Percentiles rank a stretch among this genome's conserved stretches.
These are phyloP conservation scores for Thaleichthys pacificus DNA, from an alignment of 2,797 vertebrate genomes.

Conservation along the genomic window DNA sequence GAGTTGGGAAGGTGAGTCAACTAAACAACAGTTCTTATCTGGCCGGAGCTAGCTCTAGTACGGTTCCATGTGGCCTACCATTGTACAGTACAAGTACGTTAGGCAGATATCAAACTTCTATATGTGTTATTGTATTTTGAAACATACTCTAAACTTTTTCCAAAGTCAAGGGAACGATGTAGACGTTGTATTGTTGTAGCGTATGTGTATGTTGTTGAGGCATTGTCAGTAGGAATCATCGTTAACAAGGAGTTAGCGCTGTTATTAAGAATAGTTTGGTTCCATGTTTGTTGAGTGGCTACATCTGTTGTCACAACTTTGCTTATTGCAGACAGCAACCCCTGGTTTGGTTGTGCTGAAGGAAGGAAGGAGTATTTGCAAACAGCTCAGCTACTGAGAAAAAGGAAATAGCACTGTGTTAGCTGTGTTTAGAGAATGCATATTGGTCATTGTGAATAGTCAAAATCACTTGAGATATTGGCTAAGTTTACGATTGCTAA, in stretches of 20 bases:
- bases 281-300: too few species aligned
- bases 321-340: too few species aligned
- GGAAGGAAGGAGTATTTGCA: conserved; percentile 62
- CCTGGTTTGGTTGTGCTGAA: not conserved
- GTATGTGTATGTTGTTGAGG: too few species aligned
- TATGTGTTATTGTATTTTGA: too few species aligned
- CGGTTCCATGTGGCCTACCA: not conserved
- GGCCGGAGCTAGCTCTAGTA: not conserved
- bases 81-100: not conserved
- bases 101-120: too few species aligned
- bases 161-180: too few species aligned
- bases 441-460: not conserved
- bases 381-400: conserved; percentile 48
- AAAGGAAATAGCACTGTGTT: conserved; percentile 47
- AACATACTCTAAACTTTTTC: too few species aligned
- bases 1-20: conserved; percentile 87
- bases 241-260: too few species aligned
- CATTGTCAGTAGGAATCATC: too few species aligned
- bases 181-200: too few species aligned
- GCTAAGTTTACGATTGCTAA: not conserved
- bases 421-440: not conserved
- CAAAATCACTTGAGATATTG: not conserved
- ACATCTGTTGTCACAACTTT: too few species aligned
- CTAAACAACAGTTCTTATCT: not conserved
- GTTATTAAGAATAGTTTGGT: too few species aligned